phyloP scores from a whole-genome alignment of 2,113 vertebrate genomes.

The Ascaphus truei region DNA sequence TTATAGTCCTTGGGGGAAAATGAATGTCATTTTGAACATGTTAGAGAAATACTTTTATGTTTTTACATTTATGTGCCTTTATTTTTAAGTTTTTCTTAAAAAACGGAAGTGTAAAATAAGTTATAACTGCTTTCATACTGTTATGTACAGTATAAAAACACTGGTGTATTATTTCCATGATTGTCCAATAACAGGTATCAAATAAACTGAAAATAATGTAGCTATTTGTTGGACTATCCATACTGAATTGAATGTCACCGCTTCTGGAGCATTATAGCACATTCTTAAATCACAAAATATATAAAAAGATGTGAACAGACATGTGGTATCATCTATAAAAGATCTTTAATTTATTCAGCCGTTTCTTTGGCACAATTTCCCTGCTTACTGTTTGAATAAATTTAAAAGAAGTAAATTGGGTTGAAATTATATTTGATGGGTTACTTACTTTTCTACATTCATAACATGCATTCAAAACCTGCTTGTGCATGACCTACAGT shows the following conservation, averaged over 20 bases:
- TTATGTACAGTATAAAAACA: too few relatives aligned
- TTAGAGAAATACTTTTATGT: too few relatives aligned
- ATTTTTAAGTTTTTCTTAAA: too few relatives aligned
- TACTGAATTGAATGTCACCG: neutral
- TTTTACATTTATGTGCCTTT: too few relatives aligned
- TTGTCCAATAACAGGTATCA: neutral
- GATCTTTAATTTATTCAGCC: neutral
- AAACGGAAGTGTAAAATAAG: too few relatives aligned
- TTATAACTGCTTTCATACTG: too few relatives aligned
- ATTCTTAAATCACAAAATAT: neutral
- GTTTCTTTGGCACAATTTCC: neutral
- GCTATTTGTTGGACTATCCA: neutral
- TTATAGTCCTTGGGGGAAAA: too few relatives aligned
- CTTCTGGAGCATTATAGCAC: neutral
- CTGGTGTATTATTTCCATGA: neutral
- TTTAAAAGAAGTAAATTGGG: neutral
- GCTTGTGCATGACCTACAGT: neutral
- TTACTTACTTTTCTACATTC: neutral
- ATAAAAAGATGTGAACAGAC: neutral
- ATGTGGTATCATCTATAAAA: neutral
- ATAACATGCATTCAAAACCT: neutral
- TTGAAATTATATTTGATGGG: neutral
- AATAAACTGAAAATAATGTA: too few relatives aligned
- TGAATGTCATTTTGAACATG: too few relatives aligned
- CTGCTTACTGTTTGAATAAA: neutral